Evolutionary conservation across 2,888 invertebrate genomes (phyloP), one percentile per base, ranked within the genome.

Genomic region (Prosopocoilus inquinatus): DNA sequence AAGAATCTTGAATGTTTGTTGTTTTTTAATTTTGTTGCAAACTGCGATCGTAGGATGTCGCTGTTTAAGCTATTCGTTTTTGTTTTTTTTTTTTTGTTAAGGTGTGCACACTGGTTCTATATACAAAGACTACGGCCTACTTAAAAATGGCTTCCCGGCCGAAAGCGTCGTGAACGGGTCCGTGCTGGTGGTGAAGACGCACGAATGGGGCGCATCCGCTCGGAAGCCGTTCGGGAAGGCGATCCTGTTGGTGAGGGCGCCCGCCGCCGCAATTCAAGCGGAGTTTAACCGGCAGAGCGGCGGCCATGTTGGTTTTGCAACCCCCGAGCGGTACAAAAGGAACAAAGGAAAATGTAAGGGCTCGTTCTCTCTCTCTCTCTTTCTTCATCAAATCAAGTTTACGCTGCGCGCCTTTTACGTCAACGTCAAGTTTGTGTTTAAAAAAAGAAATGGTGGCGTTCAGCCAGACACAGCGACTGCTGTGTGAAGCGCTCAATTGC

Each of bases 261-360:
- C 90, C 1, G 83, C 84, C 61, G 84, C 87, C 68, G 88, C 90
- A 4, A 85, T 88, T 54, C 80, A 87, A 74, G 90, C 91, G 0
- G 91, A 91, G 72, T 91, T 90, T 72, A 90, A 91, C 75, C 80
- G 91, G 58, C 84, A 89, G 57, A 88, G 88, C 64, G 90, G 89
- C 45, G 91, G 91, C 0, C 91, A 91, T 69, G 84, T 90, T 55
- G 91, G 90, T 0, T 89, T 89, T 61, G 90, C 90, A 0, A 86
- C 89, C 0, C 83, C 83, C 4, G 84, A 85, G 72, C 78, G 84
- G 58, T 86, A 85, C 65, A 81, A 80, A 58, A 77, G 84, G 50
- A 85, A 80, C 67, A 83, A 79, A 75, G 84, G 81, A 74, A 82
- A 80, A 79, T 84, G 85, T 85, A 77, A 78, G 41, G 3, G 16